These are phyloP conservation scores for Drosophila lutescens DNA, from an alignment of 2,888 invertebrate species.

Conservation along the genomic window DNA sequence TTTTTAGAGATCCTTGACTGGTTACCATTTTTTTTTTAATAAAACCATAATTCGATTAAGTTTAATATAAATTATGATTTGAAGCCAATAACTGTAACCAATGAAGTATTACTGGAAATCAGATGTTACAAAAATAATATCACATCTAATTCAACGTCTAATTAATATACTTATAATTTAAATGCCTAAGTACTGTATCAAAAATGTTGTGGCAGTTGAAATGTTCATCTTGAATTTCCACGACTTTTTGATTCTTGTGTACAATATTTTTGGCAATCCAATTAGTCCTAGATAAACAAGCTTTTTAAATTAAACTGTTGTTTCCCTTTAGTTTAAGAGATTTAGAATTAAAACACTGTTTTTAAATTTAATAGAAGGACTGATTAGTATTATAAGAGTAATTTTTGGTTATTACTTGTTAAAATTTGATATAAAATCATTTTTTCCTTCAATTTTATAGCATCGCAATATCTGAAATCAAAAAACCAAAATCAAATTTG, in stretches of 20 bases:
- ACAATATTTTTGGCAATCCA: not conserved
- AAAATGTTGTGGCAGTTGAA: not conserved
- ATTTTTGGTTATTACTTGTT: conserved; percentile 24
- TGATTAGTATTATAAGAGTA: conserved; percentile 20
- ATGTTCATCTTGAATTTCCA: not conserved
- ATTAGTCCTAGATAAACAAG: not conserved
- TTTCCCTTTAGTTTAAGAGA: conserved; percentile 13
- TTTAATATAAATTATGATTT: too few species aligned
- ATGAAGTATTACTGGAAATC: too few species aligned
- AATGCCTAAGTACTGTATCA: not conserved
- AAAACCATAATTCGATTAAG: too few species aligned
- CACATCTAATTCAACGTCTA: too few species aligned
- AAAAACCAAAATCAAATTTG: conserved; percentile 23
- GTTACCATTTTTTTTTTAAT: too few species aligned
- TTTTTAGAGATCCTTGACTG: too few species aligned
- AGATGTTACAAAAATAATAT: too few species aligned
- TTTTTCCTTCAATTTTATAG: conserved; percentile 74
- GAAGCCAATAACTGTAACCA: too few species aligned
- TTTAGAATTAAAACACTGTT: conserved; percentile 10
- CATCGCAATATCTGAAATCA: conserved; percentile 53
- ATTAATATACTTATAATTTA: too few species aligned
- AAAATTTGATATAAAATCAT: conserved; percentile 57
- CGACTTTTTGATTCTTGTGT: not conserved
- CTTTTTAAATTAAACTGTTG: not conserved
- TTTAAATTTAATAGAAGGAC: conserved; percentile 5